Percentiles rank a stretch among this genome's conserved stretches.
Conservation (phyloP, 2,113 vertebrate genomes). For the Bos javanicus region DNA sequence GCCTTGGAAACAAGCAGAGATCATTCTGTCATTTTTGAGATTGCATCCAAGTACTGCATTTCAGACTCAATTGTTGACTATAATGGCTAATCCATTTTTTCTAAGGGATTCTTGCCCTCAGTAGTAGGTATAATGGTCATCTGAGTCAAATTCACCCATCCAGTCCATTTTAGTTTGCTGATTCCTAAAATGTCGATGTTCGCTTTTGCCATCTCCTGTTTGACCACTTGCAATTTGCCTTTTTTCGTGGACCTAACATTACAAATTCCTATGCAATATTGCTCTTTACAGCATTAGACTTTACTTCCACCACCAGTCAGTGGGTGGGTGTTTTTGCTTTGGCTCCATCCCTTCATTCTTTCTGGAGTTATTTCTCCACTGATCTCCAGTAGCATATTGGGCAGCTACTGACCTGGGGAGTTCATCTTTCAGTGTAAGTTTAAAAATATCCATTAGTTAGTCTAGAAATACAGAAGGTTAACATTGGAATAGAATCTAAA, state of each 20-base stretch:
- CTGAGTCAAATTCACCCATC: background rate
- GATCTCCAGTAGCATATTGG: background rate
- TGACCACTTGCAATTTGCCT: background rate
- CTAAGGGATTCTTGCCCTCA: background rate
- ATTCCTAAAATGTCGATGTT: background rate
- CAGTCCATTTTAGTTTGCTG: background rate
- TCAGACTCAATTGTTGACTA: background rate
- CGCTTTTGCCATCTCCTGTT: background rate
- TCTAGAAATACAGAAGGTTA: background rate
- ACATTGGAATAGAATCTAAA: background rate
- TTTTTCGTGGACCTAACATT: background rate
- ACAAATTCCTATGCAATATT: background rate
- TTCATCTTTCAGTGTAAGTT: background rate
- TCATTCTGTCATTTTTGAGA: background rate
- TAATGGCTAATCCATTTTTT: background rate
- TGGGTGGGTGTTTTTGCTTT: background rate
- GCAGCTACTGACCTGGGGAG: background rate
- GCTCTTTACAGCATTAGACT: background rate
- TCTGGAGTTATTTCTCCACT: background rate
- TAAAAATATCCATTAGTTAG: background rate
- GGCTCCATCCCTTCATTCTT: background rate
- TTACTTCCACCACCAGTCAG: background rate
- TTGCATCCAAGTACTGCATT: background rate
- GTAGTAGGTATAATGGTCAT: background rate
- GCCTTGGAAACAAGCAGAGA: background rate